Evolutionary conservation across 2,797 vertebrate species (phyloP), one percentile per base, ranked within the genome.

Genomic region (Cossypha heuglini): DNA sequence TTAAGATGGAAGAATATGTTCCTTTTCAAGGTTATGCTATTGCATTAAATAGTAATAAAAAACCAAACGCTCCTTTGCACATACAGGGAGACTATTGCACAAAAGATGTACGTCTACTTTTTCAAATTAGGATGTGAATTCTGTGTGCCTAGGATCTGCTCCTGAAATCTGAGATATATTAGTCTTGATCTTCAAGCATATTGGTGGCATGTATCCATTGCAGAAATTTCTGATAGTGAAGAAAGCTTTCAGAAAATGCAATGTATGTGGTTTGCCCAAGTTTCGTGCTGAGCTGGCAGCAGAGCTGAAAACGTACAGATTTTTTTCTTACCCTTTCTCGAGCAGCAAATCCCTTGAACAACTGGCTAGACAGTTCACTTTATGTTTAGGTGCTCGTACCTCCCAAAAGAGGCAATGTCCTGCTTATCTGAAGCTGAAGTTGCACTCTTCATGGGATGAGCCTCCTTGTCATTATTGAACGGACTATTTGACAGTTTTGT

Each of bases 221-320:
- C 5, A 33, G 55, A 63, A 89, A 73, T 69, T 38, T 6, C 7
- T 8, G 11, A 13, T 14, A 42, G 25, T 10, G n/a, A 90, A 54
- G 38, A 82, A 29, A 45, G 9, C 66, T 16, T 75, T 90, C 42
- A 74, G 46, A 67, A 87, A 82, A 67, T 29, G 19, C 7, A 12
- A 9, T 11, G 8, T 55, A 5, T 66, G 2, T 55, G 17, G 15
- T 73, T 74, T 82, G 16, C 11, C 19, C 7, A 33, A 16, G 20
- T 46, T 57, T 89, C 0, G 0, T 5, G 6, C 21, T 31, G 63
- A 55, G 13, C 29, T 84, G n/a, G 7, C 28, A 88, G 37, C 35
- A 92, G 35, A 58, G 11, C 25, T 80, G 42, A 64, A 54, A 78
- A 66, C 5, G 8, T 7, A 10, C 17, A 48, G 15, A 4, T 45